These are phyloP conservation scores for Microtus pennsylvanicus DNA, from an alignment of 2,113 vertebrate genomes.

Conservation along the genomic window DNA sequence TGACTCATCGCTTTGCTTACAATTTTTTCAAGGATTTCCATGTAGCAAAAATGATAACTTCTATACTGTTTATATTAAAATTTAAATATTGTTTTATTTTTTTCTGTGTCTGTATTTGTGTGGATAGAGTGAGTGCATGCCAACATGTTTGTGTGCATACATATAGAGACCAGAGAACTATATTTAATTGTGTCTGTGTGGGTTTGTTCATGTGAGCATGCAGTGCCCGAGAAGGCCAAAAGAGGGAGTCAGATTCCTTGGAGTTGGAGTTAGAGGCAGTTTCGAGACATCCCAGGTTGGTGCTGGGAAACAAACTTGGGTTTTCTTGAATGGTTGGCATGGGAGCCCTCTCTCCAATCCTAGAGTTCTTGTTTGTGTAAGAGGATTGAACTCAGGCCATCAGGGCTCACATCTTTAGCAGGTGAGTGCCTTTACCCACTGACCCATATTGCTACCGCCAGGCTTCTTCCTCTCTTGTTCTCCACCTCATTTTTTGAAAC, in stretches of 20 bases:
- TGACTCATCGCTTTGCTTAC: constrained; percentile 38
- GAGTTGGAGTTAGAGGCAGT: neutral
- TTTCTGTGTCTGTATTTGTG: neutral
- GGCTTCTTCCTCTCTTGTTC: neutral
- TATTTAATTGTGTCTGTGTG: neutral
- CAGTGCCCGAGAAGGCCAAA: too few species aligned
- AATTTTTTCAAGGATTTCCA: constrained; percentile 24
- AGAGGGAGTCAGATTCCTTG: neutral
- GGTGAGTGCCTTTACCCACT: neutral
- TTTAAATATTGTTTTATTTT: constrained; percentile 18
- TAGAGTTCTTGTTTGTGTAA: neutral
- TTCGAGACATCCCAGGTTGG: neutral
- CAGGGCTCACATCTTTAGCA: neutral
- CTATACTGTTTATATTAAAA: constrained; percentile 44
- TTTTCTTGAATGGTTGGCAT: neutral
- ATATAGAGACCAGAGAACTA: neutral
- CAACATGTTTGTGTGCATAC: neutral
- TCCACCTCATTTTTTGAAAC: neutral
- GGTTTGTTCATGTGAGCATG: neutral
- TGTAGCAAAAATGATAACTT: constrained; percentile 42
- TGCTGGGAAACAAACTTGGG: neutral
- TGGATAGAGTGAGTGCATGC: neutral
- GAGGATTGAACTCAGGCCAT: neutral
- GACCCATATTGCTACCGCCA: neutral
- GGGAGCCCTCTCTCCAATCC: neutral